phyloP scores from a whole-genome alignment of 2,888 invertebrate species.

The Embidobia sp. region DNA sequence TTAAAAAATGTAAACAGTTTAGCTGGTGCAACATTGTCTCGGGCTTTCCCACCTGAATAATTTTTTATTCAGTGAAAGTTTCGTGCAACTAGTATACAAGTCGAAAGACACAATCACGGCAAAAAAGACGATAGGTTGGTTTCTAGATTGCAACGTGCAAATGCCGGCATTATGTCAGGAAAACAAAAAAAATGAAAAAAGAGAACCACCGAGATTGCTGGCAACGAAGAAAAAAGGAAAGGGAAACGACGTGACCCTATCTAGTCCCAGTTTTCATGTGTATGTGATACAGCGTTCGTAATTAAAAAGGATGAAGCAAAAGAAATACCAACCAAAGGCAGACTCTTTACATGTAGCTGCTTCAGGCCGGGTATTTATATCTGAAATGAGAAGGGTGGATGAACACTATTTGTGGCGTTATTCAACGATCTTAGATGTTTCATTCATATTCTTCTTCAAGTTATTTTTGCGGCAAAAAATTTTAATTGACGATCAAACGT shows the following conservation, averaged over 20 bases:
- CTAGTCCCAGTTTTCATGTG: slow-evolving; percentile 44
- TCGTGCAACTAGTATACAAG: slow-evolving; percentile 9
- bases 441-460: slow-evolving; percentile 11
- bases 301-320: slow-evolving; percentile 63
- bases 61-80: slow-evolving; percentile 26
- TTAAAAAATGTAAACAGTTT: slow-evolving; percentile 16
- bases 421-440: slow-evolving; percentile 47
- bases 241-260: slow-evolving; percentile 51
- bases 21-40: not conserved
- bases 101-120: slow-evolving; percentile 35
- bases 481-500: slow-evolving; percentile 31
- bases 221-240: slow-evolving; percentile 31
- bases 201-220: slow-evolving; percentile 38
- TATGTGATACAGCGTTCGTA: slow-evolving; percentile 60
- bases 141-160: slow-evolving; percentile 52
- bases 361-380: slow-evolving; percentile 53
- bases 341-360: slow-evolving; percentile 53
- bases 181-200: slow-evolving; percentile 37
- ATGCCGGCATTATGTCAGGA: slow-evolving; percentile 41
- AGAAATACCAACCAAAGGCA: slow-evolving; percentile 60
- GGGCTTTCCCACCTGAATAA: slow-evolving; percentile 15
- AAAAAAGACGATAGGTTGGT: slow-evolving; percentile 40
- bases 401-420: slow-evolving; percentile 36
- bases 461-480: slow-evolving; percentile 13
- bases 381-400: slow-evolving; percentile 44